Evolutionary conservation across 2,888 invertebrate genomes (phyloP).

Genomic region (Cordilura impudica): DNA sequence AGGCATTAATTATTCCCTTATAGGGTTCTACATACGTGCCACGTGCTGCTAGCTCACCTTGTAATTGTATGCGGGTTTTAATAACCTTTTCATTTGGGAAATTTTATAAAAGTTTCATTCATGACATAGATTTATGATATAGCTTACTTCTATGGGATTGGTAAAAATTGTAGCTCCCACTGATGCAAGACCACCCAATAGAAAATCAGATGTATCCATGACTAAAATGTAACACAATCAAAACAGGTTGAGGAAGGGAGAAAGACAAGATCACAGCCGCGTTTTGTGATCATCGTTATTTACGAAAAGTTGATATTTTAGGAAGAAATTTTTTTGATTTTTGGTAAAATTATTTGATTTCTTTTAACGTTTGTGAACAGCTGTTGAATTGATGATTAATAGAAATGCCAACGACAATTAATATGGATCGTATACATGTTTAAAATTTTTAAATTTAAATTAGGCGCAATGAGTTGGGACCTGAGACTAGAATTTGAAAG

Average conservation of each 20-base stretch:
- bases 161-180: slow-evolving; percentile 91
- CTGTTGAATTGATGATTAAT: too few relatives aligned
- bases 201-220: slow-evolving; percentile 73
- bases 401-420: too few relatives aligned
- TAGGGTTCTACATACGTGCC: slow-evolving; percentile 87
- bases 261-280: background rate
- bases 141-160: slow-evolving; percentile 85
- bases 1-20: slow-evolving; percentile 88
- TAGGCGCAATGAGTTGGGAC: too few relatives aligned
- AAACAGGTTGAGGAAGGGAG: background rate
- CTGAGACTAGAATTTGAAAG: too few relatives aligned
- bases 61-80: slow-evolving; percentile 92
- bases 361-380: too few relatives aligned
- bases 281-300: slow-evolving; percentile 49
- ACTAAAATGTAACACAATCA: background rate
- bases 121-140: slow-evolving; percentile 6
- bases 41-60: slow-evolving; percentile 87
- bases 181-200: slow-evolving; percentile 85
- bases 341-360: slow-evolving; percentile 56
- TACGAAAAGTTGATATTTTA: slow-evolving; percentile 12
- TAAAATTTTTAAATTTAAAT: too few relatives aligned
- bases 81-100: slow-evolving; percentile 77
- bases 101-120: background rate
- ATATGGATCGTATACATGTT: too few relatives aligned
- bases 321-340: slow-evolving; percentile 15